Percentiles rank a stretch among this genome's conserved stretches.
Evolutionary conservation across 2,113 vertebrate species (phyloP).

Genomic region (Psilopogon haemacephalus): DNA sequence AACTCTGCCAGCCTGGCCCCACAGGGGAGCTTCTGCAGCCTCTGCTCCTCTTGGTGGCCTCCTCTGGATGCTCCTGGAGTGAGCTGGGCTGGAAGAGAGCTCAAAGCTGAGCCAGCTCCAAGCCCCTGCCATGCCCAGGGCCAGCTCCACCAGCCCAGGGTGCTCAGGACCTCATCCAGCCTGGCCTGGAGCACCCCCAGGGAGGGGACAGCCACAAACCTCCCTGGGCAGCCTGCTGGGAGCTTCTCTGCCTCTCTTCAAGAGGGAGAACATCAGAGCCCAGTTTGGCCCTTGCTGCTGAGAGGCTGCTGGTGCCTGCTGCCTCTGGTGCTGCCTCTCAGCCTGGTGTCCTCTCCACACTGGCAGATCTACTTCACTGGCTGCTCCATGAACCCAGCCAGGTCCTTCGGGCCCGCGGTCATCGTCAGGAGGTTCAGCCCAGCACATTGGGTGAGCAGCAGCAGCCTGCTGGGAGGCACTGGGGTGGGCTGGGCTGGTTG

Average conservation of each 20-base stretch:
- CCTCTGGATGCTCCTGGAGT: too few species aligned
- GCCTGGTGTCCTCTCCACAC: neutral
- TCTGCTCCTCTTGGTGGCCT: too few species aligned
- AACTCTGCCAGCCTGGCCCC: too few species aligned
- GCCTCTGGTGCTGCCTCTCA: neutral
- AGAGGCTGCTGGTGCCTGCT: rapidly evolving
- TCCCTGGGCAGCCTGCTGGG: too few species aligned
- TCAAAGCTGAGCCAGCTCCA: too few species aligned
- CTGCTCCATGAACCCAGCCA: conserved; percentile 84
- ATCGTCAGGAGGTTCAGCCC: conserved; percentile 71
- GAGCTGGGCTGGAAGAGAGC: too few species aligned
- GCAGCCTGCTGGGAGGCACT: rapidly evolving
- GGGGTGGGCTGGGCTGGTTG: neutral
- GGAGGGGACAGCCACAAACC: too few species aligned
- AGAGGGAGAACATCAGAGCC: rapidly evolving
- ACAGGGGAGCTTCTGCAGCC: too few species aligned
- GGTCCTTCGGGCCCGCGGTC: conserved; percentile 77
- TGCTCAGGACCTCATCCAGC: too few species aligned
- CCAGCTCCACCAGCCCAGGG: too few species aligned
- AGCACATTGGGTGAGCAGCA: conserved; percentile 74
- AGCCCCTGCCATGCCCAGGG: too few species aligned
- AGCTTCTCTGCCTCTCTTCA: neutral
- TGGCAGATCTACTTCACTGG: conserved; percentile 81
- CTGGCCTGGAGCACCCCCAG: too few species aligned
- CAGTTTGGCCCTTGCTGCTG: rapidly evolving